A percentile compares a stretch with the other conserved stretches of the same genome.
Conservation (phyloP, 37 sponge, comb jelly and placozoan species). For the Theonella swinhoei region DNA sequence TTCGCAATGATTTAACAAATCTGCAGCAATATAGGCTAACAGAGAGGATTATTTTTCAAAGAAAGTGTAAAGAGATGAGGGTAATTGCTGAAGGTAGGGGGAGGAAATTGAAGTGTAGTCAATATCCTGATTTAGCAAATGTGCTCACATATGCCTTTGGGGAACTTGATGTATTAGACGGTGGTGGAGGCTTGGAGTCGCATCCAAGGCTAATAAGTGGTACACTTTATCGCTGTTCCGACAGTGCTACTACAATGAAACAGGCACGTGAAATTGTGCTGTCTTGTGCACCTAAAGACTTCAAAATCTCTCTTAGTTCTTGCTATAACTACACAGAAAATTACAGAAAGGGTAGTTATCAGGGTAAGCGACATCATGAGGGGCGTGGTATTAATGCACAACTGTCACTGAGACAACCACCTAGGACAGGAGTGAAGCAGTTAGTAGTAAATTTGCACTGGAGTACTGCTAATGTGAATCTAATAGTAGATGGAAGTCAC, state of each 20-base stretch:
- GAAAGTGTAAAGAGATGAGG: constrained; percentile 9
- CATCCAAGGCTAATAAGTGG: constrained; percentile 29
- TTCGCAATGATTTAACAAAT: constrained; percentile 10
- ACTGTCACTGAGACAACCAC: too few relatives aligned
- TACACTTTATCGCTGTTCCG: constrained; percentile 10
- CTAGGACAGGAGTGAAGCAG: too few relatives aligned
- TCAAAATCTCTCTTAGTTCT: constrained; percentile 12
- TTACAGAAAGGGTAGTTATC: too few relatives aligned
- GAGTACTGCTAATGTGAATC: too few relatives aligned
- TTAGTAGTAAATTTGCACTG: constrained; percentile 22
- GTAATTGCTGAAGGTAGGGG: constrained; percentile 28
- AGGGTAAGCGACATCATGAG: constrained; percentile 17
- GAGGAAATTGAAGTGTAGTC: not conserved
- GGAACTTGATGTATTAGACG: not conserved
- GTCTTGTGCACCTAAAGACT: constrained; percentile 8
- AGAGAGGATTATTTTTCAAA: not conserved
- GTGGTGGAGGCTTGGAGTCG: constrained; percentile 20
- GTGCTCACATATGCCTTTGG: constrained; percentile 35
- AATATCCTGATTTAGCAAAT: constrained; percentile 4
- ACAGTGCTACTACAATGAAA: too few relatives aligned
- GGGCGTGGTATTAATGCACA: too few relatives aligned
- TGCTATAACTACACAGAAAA: constrained; percentile 28
- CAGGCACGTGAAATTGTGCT: too few relatives aligned
- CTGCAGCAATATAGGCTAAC: constrained; percentile 2
- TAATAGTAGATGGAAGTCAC: too few relatives aligned